phyloP scores from a whole-genome alignment of 2,888 invertebrate genomes.

The Diarsia mendica region DNA sequence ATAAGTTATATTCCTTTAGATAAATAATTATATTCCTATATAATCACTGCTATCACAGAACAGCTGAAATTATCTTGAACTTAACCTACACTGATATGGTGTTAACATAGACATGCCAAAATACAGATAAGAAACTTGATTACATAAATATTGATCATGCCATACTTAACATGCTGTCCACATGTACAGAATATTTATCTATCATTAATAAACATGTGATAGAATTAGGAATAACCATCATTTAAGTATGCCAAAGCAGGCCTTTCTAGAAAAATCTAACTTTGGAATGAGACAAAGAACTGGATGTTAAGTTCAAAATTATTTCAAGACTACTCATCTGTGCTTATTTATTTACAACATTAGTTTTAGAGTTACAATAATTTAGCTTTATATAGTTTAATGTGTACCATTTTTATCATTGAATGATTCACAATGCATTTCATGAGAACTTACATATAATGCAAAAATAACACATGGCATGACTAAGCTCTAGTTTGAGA shows the following conservation, averaged over 20 bases:
- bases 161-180: neutral
- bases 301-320: neutral
- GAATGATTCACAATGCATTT: constrained; percentile 12
- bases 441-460: neutral
- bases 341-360: neutral
- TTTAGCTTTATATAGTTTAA: too few relatives aligned
- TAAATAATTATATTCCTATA: neutral
- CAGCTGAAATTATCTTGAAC: constrained; percentile 54
- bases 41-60: neutral
- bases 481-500: constrained; percentile 1
- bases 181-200: constrained; percentile 10
- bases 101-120: constrained; percentile 34
- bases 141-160: constrained; percentile 53
- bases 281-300: neutral
- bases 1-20: neutral
- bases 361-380: neutral
- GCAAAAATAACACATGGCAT: constrained; percentile 32
- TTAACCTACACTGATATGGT: constrained; percentile 54
- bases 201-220: neutral
- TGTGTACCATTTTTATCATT: neutral
- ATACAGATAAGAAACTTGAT: constrained; percentile 54
- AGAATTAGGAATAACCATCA: neutral
- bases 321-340: neutral
- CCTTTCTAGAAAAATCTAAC: neutral
- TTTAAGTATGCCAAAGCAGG: neutral